Evolutionary conservation across 2,113 vertebrate species (phyloP).

Genomic region (Lamprologus speciosus): DNA sequence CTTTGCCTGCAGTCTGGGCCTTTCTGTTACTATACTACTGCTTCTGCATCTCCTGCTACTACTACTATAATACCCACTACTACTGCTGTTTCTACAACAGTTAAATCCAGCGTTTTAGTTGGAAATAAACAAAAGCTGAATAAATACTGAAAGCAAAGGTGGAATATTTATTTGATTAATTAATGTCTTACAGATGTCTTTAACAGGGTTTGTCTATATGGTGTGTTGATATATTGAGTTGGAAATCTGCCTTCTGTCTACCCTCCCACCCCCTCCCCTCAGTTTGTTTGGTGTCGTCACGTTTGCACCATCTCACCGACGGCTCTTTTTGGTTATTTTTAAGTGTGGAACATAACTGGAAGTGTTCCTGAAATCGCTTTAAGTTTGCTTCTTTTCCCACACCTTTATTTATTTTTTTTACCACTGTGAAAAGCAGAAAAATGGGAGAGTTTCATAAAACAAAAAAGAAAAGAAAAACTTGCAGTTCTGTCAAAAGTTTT

Average conservation of each 20-base stretch:
- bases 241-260: slow-evolving; percentile 40
- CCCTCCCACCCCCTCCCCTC: neutral
- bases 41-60: slow-evolving; percentile 71
- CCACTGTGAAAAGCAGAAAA: slow-evolving; percentile 24
- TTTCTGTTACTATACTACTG: slow-evolving; percentile 65
- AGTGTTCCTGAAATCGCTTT: slow-evolving; percentile 32
- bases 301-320: slow-evolving; percentile 37
- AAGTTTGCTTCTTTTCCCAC: slow-evolving; percentile 30
- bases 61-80: slow-evolving; percentile 70
- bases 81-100: slow-evolving; percentile 67
- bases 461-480: neutral
- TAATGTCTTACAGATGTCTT: slow-evolving; percentile 57
- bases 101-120: slow-evolving; percentile 77
- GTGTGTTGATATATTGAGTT: slow-evolving; percentile 43
- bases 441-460: neutral
- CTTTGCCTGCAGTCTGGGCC: slow-evolving; percentile 36
- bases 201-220: slow-evolving; percentile 29
- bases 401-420: neutral
- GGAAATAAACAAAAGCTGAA: slow-evolving; percentile 53
- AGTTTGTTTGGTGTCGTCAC: neutral
- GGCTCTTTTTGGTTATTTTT: neutral
- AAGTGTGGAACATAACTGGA: slow-evolving; percentile 52
- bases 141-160: slow-evolving; percentile 52
- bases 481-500: neutral
- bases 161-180: slow-evolving; percentile 71